Conservation (phyloP, 2,888 invertebrate genomes). For the Mycalesis mineus region DNA sequence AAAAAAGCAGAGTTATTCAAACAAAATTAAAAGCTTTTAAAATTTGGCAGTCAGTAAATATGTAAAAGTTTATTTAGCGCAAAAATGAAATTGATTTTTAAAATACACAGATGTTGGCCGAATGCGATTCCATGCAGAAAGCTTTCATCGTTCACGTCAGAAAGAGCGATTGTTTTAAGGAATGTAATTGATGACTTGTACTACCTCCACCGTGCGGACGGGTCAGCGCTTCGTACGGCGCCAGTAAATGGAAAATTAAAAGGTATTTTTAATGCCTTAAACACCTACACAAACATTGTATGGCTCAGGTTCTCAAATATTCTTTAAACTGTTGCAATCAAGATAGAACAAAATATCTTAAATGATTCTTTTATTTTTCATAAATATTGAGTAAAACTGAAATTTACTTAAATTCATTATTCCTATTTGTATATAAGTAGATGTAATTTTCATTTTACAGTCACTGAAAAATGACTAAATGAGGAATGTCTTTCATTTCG, state of each 20-base stretch:
- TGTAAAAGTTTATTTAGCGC: not conserved
- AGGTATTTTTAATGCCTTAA: not conserved
- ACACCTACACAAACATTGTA: no score
- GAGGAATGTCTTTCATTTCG: no score
- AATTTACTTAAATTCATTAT: no score
- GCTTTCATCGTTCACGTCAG: constrained; percentile 13
- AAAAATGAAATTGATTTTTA: constrained; percentile 1
- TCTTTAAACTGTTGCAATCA: no score
- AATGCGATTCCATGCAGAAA: constrained; percentile 10
- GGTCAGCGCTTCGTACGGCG: not conserved
- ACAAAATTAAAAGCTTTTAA: not conserved
- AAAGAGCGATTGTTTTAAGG: constrained; percentile 7
- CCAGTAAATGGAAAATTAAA: not conserved
- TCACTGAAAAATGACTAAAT: no score
- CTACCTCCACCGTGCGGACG: constrained; percentile 3
- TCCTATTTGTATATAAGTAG: no score
- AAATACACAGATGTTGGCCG: constrained; percentile 4
- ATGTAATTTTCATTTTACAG: no score
- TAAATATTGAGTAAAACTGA: no score
- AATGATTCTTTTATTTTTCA: no score
- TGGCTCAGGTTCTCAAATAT: no score
- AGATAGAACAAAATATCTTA: no score
- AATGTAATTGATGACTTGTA: constrained; percentile 10
- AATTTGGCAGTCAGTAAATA: not conserved
- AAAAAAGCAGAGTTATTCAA: no score